These are phyloP conservation scores for Cataglyphis albicans DNA, from an alignment of 2,888 invertebrate genomes.

Conservation along the genomic window DNA sequence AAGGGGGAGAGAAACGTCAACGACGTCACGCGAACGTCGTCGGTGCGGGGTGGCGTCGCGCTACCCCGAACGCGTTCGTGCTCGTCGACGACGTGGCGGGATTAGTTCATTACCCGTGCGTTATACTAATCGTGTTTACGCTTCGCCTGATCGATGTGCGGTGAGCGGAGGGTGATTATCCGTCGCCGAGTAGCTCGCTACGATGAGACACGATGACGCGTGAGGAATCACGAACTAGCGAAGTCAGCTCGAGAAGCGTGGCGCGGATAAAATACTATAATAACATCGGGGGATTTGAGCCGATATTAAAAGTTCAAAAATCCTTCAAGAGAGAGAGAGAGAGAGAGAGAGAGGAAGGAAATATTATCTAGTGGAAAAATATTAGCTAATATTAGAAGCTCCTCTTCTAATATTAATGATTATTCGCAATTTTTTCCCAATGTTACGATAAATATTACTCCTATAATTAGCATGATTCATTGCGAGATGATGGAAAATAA, in stretches of 20 bases:
- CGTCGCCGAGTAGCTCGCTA: slow-evolving; percentile 64
- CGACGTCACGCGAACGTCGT: slow-evolving; percentile 54
- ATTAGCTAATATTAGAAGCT: neutral
- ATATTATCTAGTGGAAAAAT: neutral
- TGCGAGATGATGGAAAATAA: slow-evolving; percentile 53
- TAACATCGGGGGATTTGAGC: neutral
- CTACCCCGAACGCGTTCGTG: slow-evolving; percentile 73
- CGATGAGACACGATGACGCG: slow-evolving; percentile 61
- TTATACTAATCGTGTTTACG: slow-evolving; percentile 82
- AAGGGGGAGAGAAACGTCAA: slow-evolving; percentile 43
- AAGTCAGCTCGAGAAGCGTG: slow-evolving; percentile 35
- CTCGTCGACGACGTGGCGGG: slow-evolving; percentile 74
- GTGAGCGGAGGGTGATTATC: slow-evolving; percentile 70
- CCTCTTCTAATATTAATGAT: slow-evolving; percentile 13
- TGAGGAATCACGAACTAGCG: slow-evolving; percentile 70
- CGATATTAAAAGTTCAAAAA: neutral
- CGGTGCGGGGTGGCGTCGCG: slow-evolving; percentile 32
- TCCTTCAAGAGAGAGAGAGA: neutral
- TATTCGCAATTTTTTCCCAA: slow-evolving; percentile 19
- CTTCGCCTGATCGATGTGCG: slow-evolving; percentile 75
- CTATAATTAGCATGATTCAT: slow-evolving; percentile 46
- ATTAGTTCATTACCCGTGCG: slow-evolving; percentile 80
- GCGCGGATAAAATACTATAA: neutral
- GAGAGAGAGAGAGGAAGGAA: too few relatives aligned
- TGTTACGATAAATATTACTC: slow-evolving; percentile 34